Percentiles rank a stretch among this genome's conserved stretches.
These are phyloP conservation scores for Galerucella pusilla DNA, from an alignment of 2,888 invertebrate genomes.

Conservation along the genomic window DNA sequence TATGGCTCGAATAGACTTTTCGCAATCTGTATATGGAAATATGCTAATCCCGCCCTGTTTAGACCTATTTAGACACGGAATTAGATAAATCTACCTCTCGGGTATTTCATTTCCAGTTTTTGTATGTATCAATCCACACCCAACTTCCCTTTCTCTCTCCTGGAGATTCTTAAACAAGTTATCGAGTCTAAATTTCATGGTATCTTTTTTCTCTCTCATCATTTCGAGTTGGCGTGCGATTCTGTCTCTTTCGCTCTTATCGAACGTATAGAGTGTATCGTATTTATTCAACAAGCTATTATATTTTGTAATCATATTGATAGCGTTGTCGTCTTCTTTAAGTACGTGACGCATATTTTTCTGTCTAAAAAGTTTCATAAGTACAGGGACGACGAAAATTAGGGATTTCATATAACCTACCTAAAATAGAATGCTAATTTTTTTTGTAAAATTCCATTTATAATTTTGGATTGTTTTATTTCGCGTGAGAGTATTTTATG, in stretches of 20 bases:
- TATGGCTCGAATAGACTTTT: too few species aligned
- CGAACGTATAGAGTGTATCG: too few species aligned
- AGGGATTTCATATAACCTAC: background rate
- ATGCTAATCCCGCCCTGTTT: too few species aligned
- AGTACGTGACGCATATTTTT: background rate
- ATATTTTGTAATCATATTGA: background rate
- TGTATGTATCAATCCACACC: background rate
- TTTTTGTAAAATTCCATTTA: background rate
- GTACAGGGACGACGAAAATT: background rate
- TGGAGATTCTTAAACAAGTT: background rate
- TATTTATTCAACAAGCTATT: background rate
- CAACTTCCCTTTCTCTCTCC: background rate
- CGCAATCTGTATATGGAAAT: too few species aligned
- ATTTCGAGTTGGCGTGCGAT: background rate
- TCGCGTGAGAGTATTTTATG: background rate
- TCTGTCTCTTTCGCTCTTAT: background rate
- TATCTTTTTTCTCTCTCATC: background rate
- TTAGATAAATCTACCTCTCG: background rate
- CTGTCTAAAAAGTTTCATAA: background rate
- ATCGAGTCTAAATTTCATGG: background rate
- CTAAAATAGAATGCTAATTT: background rate
- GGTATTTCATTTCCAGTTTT: conserved; percentile 8
- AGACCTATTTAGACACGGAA: background rate
- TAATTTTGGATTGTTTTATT: background rate
- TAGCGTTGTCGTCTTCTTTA: background rate